Base-by-base conservation (phyloP, 2,113 vertebrate species). In the Pluvianellus socialis region DNA sequence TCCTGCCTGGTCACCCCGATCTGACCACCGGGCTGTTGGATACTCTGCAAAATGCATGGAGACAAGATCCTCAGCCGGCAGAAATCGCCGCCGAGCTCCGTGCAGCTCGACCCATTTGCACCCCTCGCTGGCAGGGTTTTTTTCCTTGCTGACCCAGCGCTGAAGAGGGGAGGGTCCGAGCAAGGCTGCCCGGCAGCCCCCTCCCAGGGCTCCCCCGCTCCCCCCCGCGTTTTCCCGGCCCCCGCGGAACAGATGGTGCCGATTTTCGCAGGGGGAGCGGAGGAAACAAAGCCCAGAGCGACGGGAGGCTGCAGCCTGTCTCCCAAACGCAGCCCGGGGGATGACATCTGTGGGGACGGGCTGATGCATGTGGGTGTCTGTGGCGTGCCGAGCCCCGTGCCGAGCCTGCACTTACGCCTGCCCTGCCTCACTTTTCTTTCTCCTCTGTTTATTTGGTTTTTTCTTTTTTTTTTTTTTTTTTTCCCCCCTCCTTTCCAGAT, bases 341-440 rank as follows among this genome's bases (percentile, higher is more conserved):
- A 14, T 90, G 97, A 55, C 79, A 95, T 76, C 89, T 90, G 91
- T 20, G 86, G 92, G 95, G 89, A 87, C 21, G 9, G 82, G 77
- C 50, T 84, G 86, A 80, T 53, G 62, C 49, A 14, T 30, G 35
- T 16, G 59, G 84, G 82, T 49, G 59, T 44, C 65, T 3, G 70
- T 33, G 47, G 32, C 15, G 6, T 61, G 92, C 62, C 3, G 9
- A 89, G 75, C 86, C 68, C 86, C 12, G 35, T 17, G 75, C 91
- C 10, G 15, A 73, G 73, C 77, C 10, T 7, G 6, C 53, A 14
- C 66, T 83, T 19, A 24, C 0, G 4, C 56, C 65, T 16, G 65
- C 65, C 88, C 35, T 44, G 4, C 40, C 86, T 96, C 83, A 74
- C 77, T 81, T 28, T 47, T 72, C 55, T 50, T 49, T 14, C 50